phyloP scores from a whole-genome alignment of 2,113 vertebrate species.

The Mellivora capensis region DNA sequence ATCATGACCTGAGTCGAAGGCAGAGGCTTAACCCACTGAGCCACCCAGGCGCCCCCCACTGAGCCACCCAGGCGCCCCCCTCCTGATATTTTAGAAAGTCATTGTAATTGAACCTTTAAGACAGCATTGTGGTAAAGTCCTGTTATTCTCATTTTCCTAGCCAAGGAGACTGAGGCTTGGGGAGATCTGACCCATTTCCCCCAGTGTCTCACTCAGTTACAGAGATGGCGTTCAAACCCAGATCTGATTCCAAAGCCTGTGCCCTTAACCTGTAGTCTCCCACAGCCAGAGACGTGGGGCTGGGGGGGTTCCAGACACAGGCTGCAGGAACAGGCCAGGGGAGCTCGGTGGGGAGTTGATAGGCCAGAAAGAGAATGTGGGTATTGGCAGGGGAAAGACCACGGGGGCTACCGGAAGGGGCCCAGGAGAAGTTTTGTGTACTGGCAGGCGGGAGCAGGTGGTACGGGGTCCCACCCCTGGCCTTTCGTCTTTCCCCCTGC shows the following conservation, averaged over 20 bases:
- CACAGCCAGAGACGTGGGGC: background rate
- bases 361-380: background rate
- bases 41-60: too few species aligned
- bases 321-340: background rate
- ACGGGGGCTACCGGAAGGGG: too few species aligned
- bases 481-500: constrained; percentile 63
- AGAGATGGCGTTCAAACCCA: background rate
- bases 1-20: too few species aligned
- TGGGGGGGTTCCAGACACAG: background rate
- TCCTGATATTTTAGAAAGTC: background rate
- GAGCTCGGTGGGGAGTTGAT: background rate
- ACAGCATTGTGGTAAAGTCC: background rate
- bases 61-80: too few species aligned
- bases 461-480: background rate
- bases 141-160: background rate
- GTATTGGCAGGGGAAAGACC: background rate
- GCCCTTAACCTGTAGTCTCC: background rate
- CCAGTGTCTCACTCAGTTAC: background rate
- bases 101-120: background rate
- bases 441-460: background rate
- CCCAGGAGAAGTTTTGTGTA: background rate
- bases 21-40: too few species aligned
- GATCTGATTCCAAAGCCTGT: background rate
- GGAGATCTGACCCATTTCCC: background rate
- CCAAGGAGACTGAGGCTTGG: background rate